Conservation (phyloP, 2,113 vertebrate genomes). For the Microcebus lehilahytsara region DNA sequence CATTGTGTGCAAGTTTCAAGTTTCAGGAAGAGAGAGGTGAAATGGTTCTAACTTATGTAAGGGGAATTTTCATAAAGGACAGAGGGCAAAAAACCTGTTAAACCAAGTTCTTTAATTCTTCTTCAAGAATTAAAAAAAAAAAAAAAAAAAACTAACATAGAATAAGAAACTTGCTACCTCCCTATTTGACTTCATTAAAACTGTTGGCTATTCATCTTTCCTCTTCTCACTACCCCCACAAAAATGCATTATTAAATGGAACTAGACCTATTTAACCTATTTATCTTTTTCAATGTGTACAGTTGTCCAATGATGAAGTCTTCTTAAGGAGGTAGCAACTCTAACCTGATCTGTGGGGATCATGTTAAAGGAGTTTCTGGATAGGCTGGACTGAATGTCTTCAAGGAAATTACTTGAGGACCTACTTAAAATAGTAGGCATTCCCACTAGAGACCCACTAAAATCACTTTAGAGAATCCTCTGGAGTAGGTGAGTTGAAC, state of each 20-base stretch:
- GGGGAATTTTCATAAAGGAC: background rate
- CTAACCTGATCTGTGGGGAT: background rate
- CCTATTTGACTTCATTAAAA: background rate
- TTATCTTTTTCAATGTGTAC: background rate
- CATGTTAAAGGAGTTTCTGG: background rate
- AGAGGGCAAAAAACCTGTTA: background rate
- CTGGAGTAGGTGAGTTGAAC: background rate
- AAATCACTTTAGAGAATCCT: background rate
- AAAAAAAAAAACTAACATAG: background rate
- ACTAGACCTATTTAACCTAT: background rate
- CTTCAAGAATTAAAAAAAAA: no score
- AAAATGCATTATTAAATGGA: background rate
- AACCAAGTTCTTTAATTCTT: background rate
- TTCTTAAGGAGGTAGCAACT: background rate
- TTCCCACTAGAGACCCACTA: background rate
- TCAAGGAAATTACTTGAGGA: constrained; percentile 11
- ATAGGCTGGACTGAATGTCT: background rate
- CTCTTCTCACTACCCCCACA: background rate
- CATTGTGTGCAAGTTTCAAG: background rate
- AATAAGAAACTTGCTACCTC: background rate
- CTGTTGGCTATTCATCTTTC: background rate
- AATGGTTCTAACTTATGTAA: background rate
- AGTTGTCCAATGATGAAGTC: background rate
- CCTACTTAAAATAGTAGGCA: background rate
- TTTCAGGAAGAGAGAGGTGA: background rate